These are phyloP conservation scores for Otolemur garnettii DNA, from an alignment of 2,113 vertebrate species.

Conservation along the genomic window DNA sequence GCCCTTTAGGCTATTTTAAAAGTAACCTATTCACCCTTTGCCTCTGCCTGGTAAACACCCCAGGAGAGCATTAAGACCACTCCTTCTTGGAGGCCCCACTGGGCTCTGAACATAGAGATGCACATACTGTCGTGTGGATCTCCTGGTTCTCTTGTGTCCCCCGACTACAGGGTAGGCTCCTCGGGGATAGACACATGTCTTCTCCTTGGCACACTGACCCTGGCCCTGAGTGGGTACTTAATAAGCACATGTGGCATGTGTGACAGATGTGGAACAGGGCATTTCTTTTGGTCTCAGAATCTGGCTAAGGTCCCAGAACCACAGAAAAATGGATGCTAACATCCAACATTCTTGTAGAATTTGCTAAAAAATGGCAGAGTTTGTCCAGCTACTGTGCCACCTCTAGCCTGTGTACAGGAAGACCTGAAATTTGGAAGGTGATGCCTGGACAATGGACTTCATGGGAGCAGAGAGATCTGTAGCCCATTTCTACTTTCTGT, in stretches of 20 bases:
- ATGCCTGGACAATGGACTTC: background rate
- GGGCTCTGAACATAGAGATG: background rate
- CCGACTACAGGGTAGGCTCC: background rate
- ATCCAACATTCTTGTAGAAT: background rate
- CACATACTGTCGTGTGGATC: background rate
- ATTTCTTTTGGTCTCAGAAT: constrained; percentile 15
- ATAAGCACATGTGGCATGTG: background rate
- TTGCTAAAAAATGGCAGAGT: background rate
- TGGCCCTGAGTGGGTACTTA: background rate
- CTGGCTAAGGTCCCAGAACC: background rate
- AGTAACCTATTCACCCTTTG: no score
- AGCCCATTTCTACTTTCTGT: background rate
- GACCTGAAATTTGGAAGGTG: background rate
- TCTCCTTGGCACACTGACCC: background rate
- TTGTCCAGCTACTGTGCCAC: background rate
- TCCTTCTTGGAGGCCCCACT: background rate
- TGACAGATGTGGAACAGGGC: background rate
- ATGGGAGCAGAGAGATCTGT: background rate
- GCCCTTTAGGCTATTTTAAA: background rate
- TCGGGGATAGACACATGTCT: background rate
- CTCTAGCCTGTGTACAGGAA: background rate
- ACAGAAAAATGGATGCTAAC: background rate
- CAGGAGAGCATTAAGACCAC: background rate
- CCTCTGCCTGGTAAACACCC: background rate
- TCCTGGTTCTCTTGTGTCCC: background rate